Evolutionary conservation across 1,140 invertebrate species (phyloP), one percentile per base, ranked within the genome.

Genomic region (Drosophila sulfurigaster): DNA sequence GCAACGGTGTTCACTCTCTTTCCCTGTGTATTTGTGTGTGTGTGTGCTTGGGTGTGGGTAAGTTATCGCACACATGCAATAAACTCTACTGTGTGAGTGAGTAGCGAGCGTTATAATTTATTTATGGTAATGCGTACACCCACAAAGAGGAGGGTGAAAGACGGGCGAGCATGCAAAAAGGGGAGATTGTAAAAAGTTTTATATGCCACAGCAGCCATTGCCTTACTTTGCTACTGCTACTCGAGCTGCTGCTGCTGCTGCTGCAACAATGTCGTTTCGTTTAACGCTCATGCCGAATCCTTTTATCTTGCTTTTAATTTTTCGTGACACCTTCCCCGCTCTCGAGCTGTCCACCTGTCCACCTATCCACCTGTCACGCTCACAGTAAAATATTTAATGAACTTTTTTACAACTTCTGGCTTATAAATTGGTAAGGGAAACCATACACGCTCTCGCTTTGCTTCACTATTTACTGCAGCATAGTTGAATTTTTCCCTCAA

Each of bases 71-170:
- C 79, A 81, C 71, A 89, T 76, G 85, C 85, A 85, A 85, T 90
- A 89, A 85, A 89, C 86, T 90, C 75, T 25, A 67, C 75, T 58
- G 85, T 67, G 71, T 78, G 83, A 85, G 71, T 78, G 83, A 85
- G 86, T 79, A 85, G 78, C 78, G 86, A 81, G 71, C 81, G 85
- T 89, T 89, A 89, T 89, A 89, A 89, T 89, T 89, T 89, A 89
- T 89, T 89, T 89, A 89, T 89, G 85, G 75, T 85, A 89, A 89
- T 89, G 81, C 85, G 85, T 81, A 78, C 77, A 59, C 57, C 65
- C 72, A 65, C 67, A 72, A 46, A 63, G 48, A 66, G 15, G 46
- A 38, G 16, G 30, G 48, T 54, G 45, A 30, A 32, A 54, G 62
- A 48, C 16, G 16, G 13, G 7, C 32, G 58, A 49, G 45, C 25